phyloP scores from a whole-genome alignment of 2,113 vertebrate genomes.

The Micronisus gabar region DNA sequence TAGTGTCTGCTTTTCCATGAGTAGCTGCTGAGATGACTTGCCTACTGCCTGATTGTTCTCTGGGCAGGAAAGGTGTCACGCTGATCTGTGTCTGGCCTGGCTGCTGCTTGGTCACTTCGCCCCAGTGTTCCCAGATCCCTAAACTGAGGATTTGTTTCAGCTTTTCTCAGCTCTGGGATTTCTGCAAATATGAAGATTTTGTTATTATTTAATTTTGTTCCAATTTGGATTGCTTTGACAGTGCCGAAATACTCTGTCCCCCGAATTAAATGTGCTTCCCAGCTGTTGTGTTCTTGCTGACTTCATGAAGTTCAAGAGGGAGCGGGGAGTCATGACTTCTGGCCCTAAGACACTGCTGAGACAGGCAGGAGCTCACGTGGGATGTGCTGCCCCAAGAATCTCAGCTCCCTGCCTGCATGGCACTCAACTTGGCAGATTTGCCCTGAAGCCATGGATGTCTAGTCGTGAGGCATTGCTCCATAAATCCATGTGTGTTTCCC shows the following conservation, averaged over 20 bases:
- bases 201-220: not conserved
- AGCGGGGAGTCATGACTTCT: fast-evolving
- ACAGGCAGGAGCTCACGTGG: not conserved
- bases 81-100: not conserved
- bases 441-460: not conserved
- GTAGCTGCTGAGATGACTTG: not conserved
- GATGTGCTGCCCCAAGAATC: not conserved
- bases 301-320: not conserved
- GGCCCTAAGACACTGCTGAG: not conserved
- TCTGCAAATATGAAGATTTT: not conserved
- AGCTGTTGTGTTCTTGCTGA: not conserved
- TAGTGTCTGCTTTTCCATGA: not conserved
- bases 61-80: not conserved
- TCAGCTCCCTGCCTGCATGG: fast-evolving
- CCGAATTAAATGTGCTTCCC: not conserved
- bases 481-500: not conserved
- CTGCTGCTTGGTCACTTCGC: not conserved
- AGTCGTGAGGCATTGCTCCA: not conserved
- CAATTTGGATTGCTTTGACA: not conserved
- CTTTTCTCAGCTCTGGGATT: not conserved
- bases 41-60: not conserved
- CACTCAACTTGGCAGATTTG: not conserved
- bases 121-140: not conserved
- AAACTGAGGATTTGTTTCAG: not conserved
- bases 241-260: not conserved